Conservation (phyloP, 1,140 invertebrate genomes). For the Drosophila pruinosa region DNA sequence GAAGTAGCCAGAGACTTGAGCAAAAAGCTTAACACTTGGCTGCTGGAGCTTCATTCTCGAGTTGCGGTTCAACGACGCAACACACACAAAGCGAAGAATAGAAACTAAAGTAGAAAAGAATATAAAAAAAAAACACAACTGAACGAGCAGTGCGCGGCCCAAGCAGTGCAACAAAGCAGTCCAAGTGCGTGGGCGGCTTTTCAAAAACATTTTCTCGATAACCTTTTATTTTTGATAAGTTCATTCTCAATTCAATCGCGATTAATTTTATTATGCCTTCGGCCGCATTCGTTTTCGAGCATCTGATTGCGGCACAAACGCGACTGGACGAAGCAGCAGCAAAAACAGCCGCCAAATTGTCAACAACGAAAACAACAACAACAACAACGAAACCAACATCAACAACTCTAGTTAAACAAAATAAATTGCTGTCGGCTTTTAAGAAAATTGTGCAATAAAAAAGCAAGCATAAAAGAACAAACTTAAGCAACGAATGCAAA, state of each 20-base stretch:
- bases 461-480: neutral
- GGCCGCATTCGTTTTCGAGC: slow-evolving; percentile 72
- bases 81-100: neutral
- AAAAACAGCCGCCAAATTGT: slow-evolving; percentile 6
- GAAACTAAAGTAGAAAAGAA: neutral
- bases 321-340: slow-evolving; percentile 60
- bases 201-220: slow-evolving; percentile 1
- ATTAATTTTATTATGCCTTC: slow-evolving; percentile 65
- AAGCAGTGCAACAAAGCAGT: slow-evolving; percentile 32
- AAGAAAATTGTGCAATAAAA: slow-evolving; percentile 74
- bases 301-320: slow-evolving; percentile 75
- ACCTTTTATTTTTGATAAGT: neutral
- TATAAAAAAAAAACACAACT: neutral
- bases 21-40: slow-evolving; percentile 68
- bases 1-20: slow-evolving; percentile 36
- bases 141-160: slow-evolving; percentile 7
- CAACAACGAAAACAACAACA: slow-evolving; percentile 2
- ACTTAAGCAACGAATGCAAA: slow-evolving; percentile 14
- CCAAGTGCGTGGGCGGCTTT: slow-evolving; percentile 37
- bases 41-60: slow-evolving; percentile 71
- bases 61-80: slow-evolving; percentile 68
- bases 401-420: slow-evolving; percentile 47
- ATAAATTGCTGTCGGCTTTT: slow-evolving; percentile 52
- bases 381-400: slow-evolving; percentile 10
- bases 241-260: slow-evolving; percentile 3